These are phyloP conservation scores for Hipparchia semele DNA, from an alignment of 2,888 invertebrate species.

Conservation along the genomic window DNA sequence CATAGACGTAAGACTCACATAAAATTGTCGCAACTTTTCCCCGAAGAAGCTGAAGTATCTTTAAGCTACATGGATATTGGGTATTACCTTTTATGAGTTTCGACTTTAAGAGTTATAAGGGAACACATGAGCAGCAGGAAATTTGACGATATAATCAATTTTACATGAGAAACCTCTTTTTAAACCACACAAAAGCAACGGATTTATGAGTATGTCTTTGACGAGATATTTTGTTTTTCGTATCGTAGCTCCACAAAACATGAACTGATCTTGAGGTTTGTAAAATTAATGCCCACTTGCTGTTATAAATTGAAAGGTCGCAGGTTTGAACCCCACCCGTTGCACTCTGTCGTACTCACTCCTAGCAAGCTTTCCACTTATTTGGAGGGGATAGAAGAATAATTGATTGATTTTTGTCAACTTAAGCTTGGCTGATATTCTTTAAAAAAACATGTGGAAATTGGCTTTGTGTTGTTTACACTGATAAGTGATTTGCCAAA, in stretches of 20 bases:
- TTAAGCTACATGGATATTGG: constrained; percentile 4
- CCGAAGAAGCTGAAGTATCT: neutral
- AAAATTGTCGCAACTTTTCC: neutral
- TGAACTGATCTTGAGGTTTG: neutral
- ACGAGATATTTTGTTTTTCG: neutral
- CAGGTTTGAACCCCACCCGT: too few relatives aligned
- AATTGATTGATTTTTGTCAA: too few relatives aligned
- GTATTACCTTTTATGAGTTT: constrained; percentile 15
- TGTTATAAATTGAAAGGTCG: too few relatives aligned
- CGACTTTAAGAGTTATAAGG: constrained; percentile 7
- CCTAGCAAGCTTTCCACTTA: too few relatives aligned
- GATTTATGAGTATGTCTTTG: neutral
- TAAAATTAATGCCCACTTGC: too few relatives aligned
- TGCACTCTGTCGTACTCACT: too few relatives aligned
- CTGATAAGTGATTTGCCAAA: too few relatives aligned
- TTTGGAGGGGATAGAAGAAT: too few relatives aligned
- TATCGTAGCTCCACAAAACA: neutral
- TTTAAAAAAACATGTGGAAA: too few relatives aligned
- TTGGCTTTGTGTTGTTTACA: too few relatives aligned
- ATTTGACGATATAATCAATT: constrained; percentile 13
- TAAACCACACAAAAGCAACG: neutral
- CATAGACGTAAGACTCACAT: neutral
- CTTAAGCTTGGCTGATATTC: too few relatives aligned
- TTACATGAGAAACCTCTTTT: neutral
- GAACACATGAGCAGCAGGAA: neutral